Evolutionary conservation across 2,113 vertebrate genomes (phyloP).

Genomic region (Siphamia tubifer): DNA sequence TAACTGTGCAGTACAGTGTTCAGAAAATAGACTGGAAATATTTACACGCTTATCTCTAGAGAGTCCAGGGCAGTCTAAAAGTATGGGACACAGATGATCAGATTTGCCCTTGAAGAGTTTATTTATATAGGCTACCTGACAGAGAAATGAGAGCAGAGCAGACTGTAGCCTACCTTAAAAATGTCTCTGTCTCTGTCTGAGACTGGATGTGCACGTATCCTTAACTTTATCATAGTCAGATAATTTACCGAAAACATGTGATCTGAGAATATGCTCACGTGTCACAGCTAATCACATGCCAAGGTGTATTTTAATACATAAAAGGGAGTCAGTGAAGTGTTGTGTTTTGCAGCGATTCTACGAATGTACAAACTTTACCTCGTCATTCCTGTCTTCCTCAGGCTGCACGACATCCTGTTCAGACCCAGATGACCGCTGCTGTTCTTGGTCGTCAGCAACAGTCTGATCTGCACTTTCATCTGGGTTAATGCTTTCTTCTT

Average conservation of each 20-base stretch:
- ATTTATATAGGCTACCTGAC: conserved; percentile 60
- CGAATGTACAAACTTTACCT: conserved; percentile 58
- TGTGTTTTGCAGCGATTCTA: not conserved
- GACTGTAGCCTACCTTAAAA: conserved; percentile 32
- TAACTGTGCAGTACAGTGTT: too few species aligned
- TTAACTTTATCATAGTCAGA: too few species aligned
- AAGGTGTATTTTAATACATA: too few species aligned
- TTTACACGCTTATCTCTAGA: conserved; percentile 56
- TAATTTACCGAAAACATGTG: too few species aligned
- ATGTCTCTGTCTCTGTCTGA: conserved; percentile 9
- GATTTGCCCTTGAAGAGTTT: conserved; percentile 60
- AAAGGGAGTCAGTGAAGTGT: too few species aligned
- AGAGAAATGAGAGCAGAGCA: conserved; percentile 48
- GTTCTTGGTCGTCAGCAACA: conserved; percentile 24
- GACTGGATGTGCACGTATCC: not conserved
- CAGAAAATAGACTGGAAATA: conserved; percentile 48
- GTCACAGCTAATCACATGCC: too few species aligned
- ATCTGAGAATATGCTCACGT: too few species aligned
- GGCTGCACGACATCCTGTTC: conserved; percentile 9
- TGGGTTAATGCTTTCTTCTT: conserved; percentile 3
- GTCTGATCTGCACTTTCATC: not conserved
- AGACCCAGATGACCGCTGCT: conserved; percentile 8
- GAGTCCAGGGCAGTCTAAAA: conserved; percentile 33
- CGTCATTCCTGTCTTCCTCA: conserved; percentile 11
- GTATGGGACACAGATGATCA: conserved; percentile 48